phyloP scores from a whole-genome alignment of 2,888 invertebrate genomes.

The Papilio protenor region DNA sequence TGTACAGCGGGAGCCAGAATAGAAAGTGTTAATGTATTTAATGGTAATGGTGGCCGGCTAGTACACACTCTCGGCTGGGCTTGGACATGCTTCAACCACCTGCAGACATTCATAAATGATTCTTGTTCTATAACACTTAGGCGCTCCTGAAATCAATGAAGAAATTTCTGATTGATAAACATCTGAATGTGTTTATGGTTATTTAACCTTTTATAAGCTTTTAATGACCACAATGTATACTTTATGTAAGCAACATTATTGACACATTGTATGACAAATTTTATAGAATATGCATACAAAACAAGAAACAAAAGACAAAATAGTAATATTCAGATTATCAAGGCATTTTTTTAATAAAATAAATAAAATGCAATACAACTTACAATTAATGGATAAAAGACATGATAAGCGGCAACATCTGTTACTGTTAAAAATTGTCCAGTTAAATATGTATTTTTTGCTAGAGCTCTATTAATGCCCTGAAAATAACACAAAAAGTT shows the following conservation, averaged over 20 bases:
- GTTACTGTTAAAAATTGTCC: constrained; percentile 84
- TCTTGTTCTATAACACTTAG: constrained; percentile 87
- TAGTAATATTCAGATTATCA: background rate
- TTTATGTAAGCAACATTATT: too few species aligned
- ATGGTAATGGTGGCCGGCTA: constrained; percentile 60
- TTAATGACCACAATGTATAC: too few species aligned
- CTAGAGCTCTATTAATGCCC: constrained; percentile 74
- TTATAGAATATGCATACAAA: too few species aligned
- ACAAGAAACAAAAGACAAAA: background rate
- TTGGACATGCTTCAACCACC: constrained; percentile 92
- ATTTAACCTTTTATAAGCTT: background rate
- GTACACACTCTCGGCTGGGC: constrained; percentile 86
- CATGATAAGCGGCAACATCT: constrained; percentile 88
- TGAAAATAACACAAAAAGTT: constrained; percentile 55
- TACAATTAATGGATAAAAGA: constrained; percentile 87
- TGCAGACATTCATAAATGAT: constrained; percentile 87
- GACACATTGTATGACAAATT: too few species aligned
- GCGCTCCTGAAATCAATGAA: constrained; percentile 86
- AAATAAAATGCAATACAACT: constrained; percentile 51
- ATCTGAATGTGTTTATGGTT: background rate
- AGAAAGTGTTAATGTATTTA: constrained; percentile 67
- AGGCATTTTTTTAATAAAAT: constrained; percentile 58
- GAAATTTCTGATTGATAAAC: constrained; percentile 38
- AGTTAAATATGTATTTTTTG: constrained; percentile 70
- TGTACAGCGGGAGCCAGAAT: constrained; percentile 71